Evolutionary conservation across 1,140 invertebrate species (phyloP).

Genomic region (Uloborus diversus): DNA sequence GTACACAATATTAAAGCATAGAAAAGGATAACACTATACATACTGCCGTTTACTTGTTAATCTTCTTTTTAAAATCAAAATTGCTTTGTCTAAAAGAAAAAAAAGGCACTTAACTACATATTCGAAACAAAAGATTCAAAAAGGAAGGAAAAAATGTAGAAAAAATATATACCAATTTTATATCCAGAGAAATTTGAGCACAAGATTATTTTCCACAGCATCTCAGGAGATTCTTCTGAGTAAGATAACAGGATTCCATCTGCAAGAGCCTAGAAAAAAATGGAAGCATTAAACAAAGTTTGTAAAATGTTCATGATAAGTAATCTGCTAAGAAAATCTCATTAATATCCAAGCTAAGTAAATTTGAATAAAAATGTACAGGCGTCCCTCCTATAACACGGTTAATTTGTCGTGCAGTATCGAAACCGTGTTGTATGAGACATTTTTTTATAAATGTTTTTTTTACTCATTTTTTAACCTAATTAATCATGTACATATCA

Average conservation of each 20-base stretch:
- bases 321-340: no score
- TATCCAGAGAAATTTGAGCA: conserved; percentile 34
- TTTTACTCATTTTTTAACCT: no score
- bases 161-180: conserved; percentile 21
- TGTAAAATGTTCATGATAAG: background rate
- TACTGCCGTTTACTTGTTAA: conserved; percentile 52
- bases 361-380: no score
- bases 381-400: no score
- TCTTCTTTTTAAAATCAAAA: conserved; percentile 43
- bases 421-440: no score
- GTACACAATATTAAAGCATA: background rate
- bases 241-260: conserved; percentile 51
- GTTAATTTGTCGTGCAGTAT: no score
- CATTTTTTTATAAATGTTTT: no score
- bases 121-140: no score
- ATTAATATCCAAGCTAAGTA: no score
- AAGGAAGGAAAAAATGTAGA: background rate
- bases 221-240: conserved; percentile 50
- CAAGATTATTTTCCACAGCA: conserved; percentile 49
- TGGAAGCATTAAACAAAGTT: background rate
- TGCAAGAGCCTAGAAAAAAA: conserved; percentile 26
- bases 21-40: background rate
- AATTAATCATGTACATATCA: no score
- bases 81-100: conserved; percentile 41
- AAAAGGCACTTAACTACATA: background rate